Base-by-base conservation (phyloP, 2,113 vertebrate species). In the Columba janthina region DNA sequence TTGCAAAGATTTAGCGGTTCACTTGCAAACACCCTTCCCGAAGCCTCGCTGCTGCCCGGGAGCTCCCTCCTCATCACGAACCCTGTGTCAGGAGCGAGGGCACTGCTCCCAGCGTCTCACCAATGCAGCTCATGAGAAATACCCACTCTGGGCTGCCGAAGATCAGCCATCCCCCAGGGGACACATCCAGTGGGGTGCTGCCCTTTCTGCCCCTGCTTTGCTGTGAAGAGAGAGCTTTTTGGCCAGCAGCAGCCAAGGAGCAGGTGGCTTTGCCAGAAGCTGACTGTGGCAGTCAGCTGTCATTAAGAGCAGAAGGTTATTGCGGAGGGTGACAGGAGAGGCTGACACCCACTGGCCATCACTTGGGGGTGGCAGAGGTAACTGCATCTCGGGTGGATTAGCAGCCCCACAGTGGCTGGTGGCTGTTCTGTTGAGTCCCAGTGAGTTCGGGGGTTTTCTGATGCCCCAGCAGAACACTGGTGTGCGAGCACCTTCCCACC, bases 51-150 rank as follows among this genome's bases (percentile, higher is more conserved):
- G 69, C 54, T 62, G 38, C 31, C 40, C 16, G 0, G 36, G 40
- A 32, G 12, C 67, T 38, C 28, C 46, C 25, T 40, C 38, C 29
- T 65, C 26, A 5, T 26, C 51, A 12, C 5, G 1, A 29, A 13
- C 21, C 50, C 65, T 1, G 0, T 2, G 5, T 50, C 73, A 14
- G 58, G 40, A 38, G 6, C 3, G 1, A 54, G 29, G 20, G 38
- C 61, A 31, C 31, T 3, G 10, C 29, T 79, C 40, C 22, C 2
- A 0, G 26, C 8, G 5, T 15, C n/a, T 56, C 4, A 0, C 28
- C 0, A 0, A 22, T 5, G 29, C 21, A 26, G 16, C 17, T 46
- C 60, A 14, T 0, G 1, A 31, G 53, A 67, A 60, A 60, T 17
- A 5, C 57, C 36, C 10, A 1, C 34, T 12, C 28, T 22, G 18